A percentile compares a stretch with the other conserved stretches of the same genome.
These are phyloP conservation scores for Acrobasis consociella DNA, from an alignment of 2,888 invertebrate species.

Conservation along the genomic window DNA sequence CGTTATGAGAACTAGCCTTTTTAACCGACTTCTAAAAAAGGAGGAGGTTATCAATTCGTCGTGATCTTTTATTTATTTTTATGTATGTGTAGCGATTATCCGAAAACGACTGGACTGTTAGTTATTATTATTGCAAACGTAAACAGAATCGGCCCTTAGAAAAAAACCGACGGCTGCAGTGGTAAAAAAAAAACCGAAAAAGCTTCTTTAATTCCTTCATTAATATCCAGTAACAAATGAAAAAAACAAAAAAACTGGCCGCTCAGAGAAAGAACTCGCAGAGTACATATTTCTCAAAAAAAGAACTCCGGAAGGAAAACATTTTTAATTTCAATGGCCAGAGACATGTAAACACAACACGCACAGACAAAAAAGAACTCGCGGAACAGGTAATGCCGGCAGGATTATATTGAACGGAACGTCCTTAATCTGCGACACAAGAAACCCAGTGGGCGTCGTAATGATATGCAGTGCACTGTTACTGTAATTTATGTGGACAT, in stretches of 20 bases:
- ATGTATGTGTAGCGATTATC: too few species aligned
- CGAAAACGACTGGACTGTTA: too few species aligned
- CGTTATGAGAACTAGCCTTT: slow-evolving; percentile 8
- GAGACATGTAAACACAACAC: slow-evolving; percentile 8
- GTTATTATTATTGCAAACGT: too few species aligned
- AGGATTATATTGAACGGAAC: slow-evolving; percentile 24
- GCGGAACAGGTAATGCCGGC: slow-evolving; percentile 22
- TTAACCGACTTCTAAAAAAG: not conserved
- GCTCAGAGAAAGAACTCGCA: too few species aligned
- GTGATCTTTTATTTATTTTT: too few species aligned
- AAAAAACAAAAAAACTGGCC: too few species aligned
- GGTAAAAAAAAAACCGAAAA: too few species aligned
- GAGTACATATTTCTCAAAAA: too few species aligned
- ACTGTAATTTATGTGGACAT: slow-evolving; percentile 63
- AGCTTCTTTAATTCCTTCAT: not conserved
- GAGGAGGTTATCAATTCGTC: too few species aligned
- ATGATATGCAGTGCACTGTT: slow-evolving; percentile 48
- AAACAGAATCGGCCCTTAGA: too few species aligned
- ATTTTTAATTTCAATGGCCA: not conserved
- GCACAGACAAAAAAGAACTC: slow-evolving; percentile 3
- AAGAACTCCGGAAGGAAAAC: not conserved
- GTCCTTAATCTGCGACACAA: slow-evolving; percentile 30
- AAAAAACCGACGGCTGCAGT: too few species aligned
- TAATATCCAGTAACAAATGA: not conserved
- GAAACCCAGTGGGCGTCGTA: slow-evolving; percentile 43